Conservation (phyloP, 2,113 vertebrate genomes). For the Galemys pyrenaicus region DNA sequence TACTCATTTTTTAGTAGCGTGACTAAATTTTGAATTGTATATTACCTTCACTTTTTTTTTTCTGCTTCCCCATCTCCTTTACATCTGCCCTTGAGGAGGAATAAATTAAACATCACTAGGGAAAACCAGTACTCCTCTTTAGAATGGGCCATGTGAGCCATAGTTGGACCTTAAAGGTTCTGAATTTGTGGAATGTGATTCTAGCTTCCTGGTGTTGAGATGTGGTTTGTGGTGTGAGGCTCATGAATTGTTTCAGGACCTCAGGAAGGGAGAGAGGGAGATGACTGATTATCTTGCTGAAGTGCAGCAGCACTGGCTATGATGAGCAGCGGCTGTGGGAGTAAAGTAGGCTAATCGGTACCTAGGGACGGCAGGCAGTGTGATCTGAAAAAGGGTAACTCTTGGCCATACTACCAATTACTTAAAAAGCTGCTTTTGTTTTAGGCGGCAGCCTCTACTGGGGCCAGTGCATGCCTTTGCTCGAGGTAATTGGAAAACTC, state of each 20-base stretch:
- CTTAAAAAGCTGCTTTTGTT: not conserved
- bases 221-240: not conserved
- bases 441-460: not conserved
- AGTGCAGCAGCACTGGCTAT: not conserved
- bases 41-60: not conserved
- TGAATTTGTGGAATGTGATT: not conserved
- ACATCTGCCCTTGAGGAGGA: slow-evolving; percentile 11
- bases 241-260: not conserved
- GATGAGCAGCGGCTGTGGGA: not conserved
- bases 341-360: not conserved
- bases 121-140: not conserved
- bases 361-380: not conserved
- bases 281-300: not conserved
- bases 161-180: not conserved
- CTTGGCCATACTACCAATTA: not conserved
- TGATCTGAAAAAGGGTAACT: not conserved
- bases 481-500: not conserved
- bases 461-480: not conserved
- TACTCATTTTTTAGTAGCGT: not conserved
- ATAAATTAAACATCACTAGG: not conserved
- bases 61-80: not conserved
- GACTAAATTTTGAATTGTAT: not conserved
- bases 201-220: not conserved
- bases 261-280: not conserved
- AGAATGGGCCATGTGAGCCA: not conserved